Evolutionary conservation across 2,888 invertebrate genomes (phyloP), one percentile per base, ranked within the genome.

Genomic region (Trimorus sp.): DNA sequence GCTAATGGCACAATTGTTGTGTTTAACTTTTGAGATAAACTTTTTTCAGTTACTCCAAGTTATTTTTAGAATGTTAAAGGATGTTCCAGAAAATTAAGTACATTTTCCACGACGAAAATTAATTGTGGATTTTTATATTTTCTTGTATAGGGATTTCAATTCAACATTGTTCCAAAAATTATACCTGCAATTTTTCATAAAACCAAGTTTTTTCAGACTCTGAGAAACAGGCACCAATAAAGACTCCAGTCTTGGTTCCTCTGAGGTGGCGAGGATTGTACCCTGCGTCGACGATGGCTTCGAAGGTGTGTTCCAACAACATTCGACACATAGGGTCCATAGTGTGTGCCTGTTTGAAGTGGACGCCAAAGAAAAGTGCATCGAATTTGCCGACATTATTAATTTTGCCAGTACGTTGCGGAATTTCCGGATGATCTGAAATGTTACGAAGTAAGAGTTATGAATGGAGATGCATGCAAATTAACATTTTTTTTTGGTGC

Each of bases 181-280:
- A 26, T 26, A 95, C 93, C 92, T 94, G 93, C 11, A 95, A 93
- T 79, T 94, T 94, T 87, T 96, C 95, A 79, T 93, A 93, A 79
- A 95, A 94, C 93, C 95, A 94, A 0, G 94, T 95, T 85, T 95
- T 95, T 86, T 95, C 95, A 0, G 95, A 94, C 88, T 96, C 96
- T 0, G 95, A 95, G 83, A 94, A 94, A 84, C 95, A 95, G 9
- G 94, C 93, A 8, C 96, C 96, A 45, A 96, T 92, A 88, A 94
- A 96, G 0, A 96, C 96, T 42, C 96, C 97, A 0, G 95, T 95
- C 84, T 93, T 94, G 0, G 93, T 92, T 0, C 96, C 96, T 40
- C 94, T 93, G 11, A 96, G 88, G 4, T 92, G 91, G 60, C 93
- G 75, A 92, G 96, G 96, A 90, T 96, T 95, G 14, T 94, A 83